phyloP scores from a whole-genome alignment of 1,140 invertebrate genomes.

The Hesperophylax magnus region DNA sequence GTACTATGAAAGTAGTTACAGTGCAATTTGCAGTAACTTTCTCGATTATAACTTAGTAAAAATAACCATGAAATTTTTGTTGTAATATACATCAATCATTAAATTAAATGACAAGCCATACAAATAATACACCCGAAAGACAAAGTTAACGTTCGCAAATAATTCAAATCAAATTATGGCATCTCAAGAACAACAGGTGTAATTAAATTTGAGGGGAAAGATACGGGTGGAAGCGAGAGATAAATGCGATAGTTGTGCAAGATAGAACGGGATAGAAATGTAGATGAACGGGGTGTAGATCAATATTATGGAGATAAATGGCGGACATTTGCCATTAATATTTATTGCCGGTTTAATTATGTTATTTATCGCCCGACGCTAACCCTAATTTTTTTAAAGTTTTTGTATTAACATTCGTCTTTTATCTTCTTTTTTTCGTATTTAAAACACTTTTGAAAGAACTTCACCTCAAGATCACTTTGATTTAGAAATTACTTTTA shows the following conservation, averaged over 20 bases:
- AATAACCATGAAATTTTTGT: too few species aligned
- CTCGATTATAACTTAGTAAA: too few species aligned
- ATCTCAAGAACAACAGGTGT: conserved; percentile 40
- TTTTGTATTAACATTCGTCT: too few species aligned
- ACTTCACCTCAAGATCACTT: too few species aligned
- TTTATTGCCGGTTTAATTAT: conserved; percentile 24
- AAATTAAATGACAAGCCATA: too few species aligned
- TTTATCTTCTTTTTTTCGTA: too few species aligned
- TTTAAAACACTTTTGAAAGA: too few species aligned
- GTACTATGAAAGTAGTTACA: too few species aligned
- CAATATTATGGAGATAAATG: conserved; percentile 29
- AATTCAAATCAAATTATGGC: conserved; percentile 42
- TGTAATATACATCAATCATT: too few species aligned
- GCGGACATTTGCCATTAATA: conserved; percentile 7
- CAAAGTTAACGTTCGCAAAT: conserved; percentile 41
- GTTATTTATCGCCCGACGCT: background rate
- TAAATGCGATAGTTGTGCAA: background rate
- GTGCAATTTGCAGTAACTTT: too few species aligned
- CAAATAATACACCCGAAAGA: background rate
- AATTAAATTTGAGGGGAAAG: conserved; percentile 21
- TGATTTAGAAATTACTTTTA: too few species aligned
- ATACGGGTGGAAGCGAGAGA: background rate
- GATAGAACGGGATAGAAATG: background rate
- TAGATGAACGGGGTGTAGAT: background rate
- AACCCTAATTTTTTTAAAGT: too few species aligned